Conservation (phyloP, 2,888 invertebrate species). For the Norana najaformis region DNA sequence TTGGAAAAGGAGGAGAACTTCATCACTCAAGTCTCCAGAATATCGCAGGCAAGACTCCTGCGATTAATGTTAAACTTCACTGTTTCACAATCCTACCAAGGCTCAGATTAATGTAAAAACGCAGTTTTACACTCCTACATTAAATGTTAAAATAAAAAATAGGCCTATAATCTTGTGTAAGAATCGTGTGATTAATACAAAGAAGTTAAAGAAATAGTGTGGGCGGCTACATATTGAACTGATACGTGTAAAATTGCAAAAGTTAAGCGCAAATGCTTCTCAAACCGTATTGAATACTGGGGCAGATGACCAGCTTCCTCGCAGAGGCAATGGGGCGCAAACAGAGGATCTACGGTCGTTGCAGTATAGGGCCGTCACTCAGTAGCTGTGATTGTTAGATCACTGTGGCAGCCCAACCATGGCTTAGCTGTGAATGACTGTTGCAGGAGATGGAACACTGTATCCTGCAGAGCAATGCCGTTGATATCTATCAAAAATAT, state of each 20-base stretch:
- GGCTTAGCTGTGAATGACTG: not conserved
- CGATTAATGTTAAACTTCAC: too few species aligned
- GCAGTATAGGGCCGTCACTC: not conserved
- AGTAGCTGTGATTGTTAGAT: not conserved
- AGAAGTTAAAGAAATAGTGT: not conserved
- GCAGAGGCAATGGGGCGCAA: not conserved
- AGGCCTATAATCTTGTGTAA: too few species aligned
- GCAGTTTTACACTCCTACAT: too few species aligned
- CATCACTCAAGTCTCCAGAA: conserved; percentile 27
- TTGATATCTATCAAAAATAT: conserved; percentile 36
- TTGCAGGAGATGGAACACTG: conserved; percentile 32
- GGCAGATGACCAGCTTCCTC: not conserved
- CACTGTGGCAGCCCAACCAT: not conserved
- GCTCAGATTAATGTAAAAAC: not conserved
- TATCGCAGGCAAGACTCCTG: not conserved
- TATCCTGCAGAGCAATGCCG: conserved; percentile 35
- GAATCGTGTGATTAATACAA: not conserved
- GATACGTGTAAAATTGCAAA: not conserved
- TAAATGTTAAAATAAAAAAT: too few species aligned
- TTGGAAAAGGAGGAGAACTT: conserved; percentile 36
- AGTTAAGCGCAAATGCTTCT: not conserved
- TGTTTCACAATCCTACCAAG: not conserved
- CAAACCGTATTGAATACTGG: not conserved
- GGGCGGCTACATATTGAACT: not conserved
- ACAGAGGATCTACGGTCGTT: too few species aligned